Percentiles rank a stretch among this genome's conserved stretches.
phyloP scores from a whole-genome alignment of 2,888 invertebrate species.

The Abrostola triplasia region DNA sequence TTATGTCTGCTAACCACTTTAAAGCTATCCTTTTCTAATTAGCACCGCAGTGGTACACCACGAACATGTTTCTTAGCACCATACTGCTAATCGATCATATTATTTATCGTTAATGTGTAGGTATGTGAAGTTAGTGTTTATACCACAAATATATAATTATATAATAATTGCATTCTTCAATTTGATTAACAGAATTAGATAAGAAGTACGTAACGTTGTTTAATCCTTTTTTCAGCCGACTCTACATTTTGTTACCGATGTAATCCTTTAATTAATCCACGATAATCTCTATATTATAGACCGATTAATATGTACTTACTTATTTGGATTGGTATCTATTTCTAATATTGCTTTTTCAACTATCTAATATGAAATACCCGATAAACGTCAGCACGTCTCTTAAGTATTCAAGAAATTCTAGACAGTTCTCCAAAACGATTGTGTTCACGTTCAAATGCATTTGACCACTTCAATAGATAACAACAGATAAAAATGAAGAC shows the following conservation, averaged over 20 bases:
- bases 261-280: no score
- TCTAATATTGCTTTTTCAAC: no score
- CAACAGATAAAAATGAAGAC: slow-evolving; percentile 3
- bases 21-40: slow-evolving; percentile 47
- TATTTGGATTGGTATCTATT: no score
- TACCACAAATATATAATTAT: slow-evolving; percentile 4
- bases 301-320: no score
- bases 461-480: slow-evolving; percentile 4
- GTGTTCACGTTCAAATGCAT: slow-evolving; percentile 1
- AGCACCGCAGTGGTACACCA: slow-evolving; percentile 39
- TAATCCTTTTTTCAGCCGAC: neutral
- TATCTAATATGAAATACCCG: neutral
- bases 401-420: neutral
- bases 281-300: no score
- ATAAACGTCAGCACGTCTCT: neutral
- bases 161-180: neutral
- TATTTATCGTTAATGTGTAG: slow-evolving; percentile 38
- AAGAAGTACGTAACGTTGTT: neutral
- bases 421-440: slow-evolving; percentile 1
- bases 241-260: neutral
- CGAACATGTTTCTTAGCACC: slow-evolving; percentile 44
- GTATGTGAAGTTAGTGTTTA: slow-evolving; percentile 24
- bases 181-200: neutral
- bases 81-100: slow-evolving; percentile 42
- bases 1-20: slow-evolving; percentile 39